A percentile compares a stretch with the other conserved stretches of the same genome.
These are phyloP conservation scores for Clarias pachynema DNA, from an alignment of 2,797 vertebrate species.

Conservation along the genomic window DNA sequence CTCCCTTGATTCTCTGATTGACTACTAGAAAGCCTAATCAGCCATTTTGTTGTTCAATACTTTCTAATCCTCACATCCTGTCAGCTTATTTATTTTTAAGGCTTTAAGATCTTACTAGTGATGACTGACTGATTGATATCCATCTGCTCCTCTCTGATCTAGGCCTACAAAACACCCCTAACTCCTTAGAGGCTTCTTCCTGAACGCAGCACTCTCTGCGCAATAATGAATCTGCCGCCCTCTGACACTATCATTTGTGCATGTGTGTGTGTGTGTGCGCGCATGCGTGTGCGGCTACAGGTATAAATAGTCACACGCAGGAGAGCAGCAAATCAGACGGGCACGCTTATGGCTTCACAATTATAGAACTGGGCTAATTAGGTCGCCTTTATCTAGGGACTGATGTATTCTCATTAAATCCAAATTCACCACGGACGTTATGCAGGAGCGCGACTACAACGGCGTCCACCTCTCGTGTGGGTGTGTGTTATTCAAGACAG, in stretches of 20 bases:
- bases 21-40: background rate
- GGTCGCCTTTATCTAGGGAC: constrained; percentile 54
- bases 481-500: constrained; percentile 22
- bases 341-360: constrained; percentile 64
- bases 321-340: constrained; percentile 64
- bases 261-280: constrained; percentile 22
- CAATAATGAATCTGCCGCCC: constrained; percentile 63
- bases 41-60: background rate
- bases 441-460: background rate
- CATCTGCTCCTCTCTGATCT: background rate
- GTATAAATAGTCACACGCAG: constrained; percentile 27
- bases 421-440: constrained; percentile 34
- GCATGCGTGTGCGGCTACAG: constrained; percentile 8
- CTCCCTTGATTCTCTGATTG: background rate
- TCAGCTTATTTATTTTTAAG: background rate
- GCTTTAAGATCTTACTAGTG: background rate
- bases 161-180: constrained; percentile 19
- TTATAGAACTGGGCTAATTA: constrained; percentile 83
- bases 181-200: background rate
- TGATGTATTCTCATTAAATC: constrained; percentile 53
- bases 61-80: background rate
- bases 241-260: constrained; percentile 58
- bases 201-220: background rate
- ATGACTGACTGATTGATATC: background rate
- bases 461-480: background rate